phyloP scores from a whole-genome alignment of 2,888 invertebrate genomes.

The Drosophila antonietae region DNA sequence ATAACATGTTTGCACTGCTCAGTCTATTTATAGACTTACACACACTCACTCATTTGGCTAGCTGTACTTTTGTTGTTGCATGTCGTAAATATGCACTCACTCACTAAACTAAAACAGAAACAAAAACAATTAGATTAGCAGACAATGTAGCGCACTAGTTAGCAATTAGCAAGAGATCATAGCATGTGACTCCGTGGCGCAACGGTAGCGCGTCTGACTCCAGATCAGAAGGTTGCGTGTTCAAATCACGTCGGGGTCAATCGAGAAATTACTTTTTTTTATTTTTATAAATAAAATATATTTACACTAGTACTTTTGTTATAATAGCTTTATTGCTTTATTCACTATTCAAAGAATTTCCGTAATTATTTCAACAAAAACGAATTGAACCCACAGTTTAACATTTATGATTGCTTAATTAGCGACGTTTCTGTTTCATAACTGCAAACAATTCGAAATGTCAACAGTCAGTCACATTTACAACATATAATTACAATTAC shows the following conservation, averaged over 20 bases:
- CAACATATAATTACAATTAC: slow-evolving; percentile 70
- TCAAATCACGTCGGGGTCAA: slow-evolving; percentile 63
- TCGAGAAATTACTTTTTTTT: neutral
- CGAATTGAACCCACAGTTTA: slow-evolving; percentile 22
- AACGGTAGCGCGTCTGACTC: slow-evolving; percentile 64
- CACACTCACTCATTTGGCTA: neutral
- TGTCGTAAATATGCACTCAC: slow-evolving; percentile 2
- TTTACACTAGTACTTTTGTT: too few relatives aligned
- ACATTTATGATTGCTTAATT: slow-evolving; percentile 64
- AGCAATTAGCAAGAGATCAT: slow-evolving; percentile 25
- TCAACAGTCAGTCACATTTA: slow-evolving; percentile 63
- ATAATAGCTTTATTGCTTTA: neutral
- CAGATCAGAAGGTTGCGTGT: slow-evolving; percentile 64
- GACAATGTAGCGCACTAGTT: neutral
- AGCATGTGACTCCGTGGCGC: slow-evolving; percentile 57
- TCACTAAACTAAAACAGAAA: slow-evolving; percentile 4
- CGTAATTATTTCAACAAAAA: slow-evolving; percentile 3
- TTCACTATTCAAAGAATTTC: neutral
- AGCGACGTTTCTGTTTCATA: slow-evolving; percentile 54
- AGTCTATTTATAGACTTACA: neutral
- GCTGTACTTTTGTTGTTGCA: slow-evolving; percentile 11
- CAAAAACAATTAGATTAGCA: slow-evolving; percentile 14
- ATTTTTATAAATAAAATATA: neutral
- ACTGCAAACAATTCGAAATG: slow-evolving; percentile 65
- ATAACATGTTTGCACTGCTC: slow-evolving; percentile 3